Base-by-base conservation (phyloP, 1,140 invertebrate genomes). In the Bombus waltoni region DNA sequence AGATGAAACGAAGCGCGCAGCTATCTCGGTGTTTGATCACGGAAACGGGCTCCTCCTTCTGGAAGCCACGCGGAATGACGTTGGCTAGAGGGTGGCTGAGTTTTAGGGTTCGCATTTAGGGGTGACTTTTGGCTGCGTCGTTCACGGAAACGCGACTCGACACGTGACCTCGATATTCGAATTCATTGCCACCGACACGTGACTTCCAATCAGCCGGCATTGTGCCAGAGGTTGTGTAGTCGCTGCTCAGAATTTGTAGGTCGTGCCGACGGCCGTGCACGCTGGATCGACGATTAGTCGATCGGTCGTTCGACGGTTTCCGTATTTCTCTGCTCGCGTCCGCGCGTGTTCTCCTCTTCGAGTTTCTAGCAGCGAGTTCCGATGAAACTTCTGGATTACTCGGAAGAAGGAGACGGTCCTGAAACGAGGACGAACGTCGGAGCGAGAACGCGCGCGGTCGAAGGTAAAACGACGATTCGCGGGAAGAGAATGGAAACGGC, bases 121-220 rank as follows among this genome's bases (percentile, higher is more conserved):
- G 66, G n/a, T 15, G 91, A 92, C 91, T 92, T 92, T 89, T 73
- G 81, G 71, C 86, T 76, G 79, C 77, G 65, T 73, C 84, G 81
- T 85, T 68, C 84, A 87, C 89, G 92, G 91, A 89, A 87, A 84
- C 87, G 76, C 85, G 79, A 35, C 66, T n/a, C 88, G 91, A 91
- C 93, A 93, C 92, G 92, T 93, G 92, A 87, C 87, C 73, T 72
- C 77, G 76, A 88, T 89, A 85, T 89, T 89, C 91, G 86, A 92
- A 91, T 89, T 92, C 91, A 90, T 92, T 88, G 90, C 87, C 84
- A 86, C 85, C 71, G 93, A 81, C 93, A 93, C 93, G 92, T 92
- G 93, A 91, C 93, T 87, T 87, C 88, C 91, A 90, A 93, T 93
- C 89, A 90, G 73, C 87, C 82, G 81, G 85, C 88, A 90, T 92